Evolutionary conservation across 1,140 invertebrate species (phyloP), one percentile per base, ranked within the genome.

Genomic region (Drosophila nikananu): DNA sequence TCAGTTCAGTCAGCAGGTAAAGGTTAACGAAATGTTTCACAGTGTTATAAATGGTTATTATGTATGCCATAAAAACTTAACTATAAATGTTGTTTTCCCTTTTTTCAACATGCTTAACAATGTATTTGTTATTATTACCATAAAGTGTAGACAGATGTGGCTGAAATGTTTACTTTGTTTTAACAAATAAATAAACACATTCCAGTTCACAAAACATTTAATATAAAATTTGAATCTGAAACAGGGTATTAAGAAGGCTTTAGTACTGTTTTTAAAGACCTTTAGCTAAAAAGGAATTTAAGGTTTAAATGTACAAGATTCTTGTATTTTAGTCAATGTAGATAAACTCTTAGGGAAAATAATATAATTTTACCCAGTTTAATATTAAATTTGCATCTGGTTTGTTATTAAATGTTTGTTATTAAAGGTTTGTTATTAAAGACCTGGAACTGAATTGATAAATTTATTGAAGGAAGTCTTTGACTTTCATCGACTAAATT

Each of bases 21-120:
- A 70, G 64, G 27, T 70, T 8, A 35, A 42, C 6, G 27, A 32
- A 67, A 21, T n/a, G 21, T n/a, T 21, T 27, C 30, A 25, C 23
- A 37, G 37, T 44, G 25, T 70, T 67, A 44, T 27, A 68, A 54
- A 5, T 15, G 9, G 3, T 17, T 32, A 21, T 21, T 39, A 57
- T 32, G 12, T 23, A 5, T 9, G 4, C 19, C 25, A 25, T 21
- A n/a, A 21, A 41, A 41, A 41, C 19, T 25, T 39, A 23, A 39
- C 21, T 7, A 3, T 7, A 55, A 39, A 54, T 21, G 5, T 25
- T 57, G 2, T 17, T 23, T 23, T 23, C 39, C 3, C 15, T n/a
- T 37, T 37, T 23, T 37, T 39, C 2, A 23, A 23, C 21, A 6
- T 39, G 19, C 5, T 39, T 17, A 23, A 55, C 5, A 55, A 23